Evolutionary conservation across 1,140 invertebrate species (phyloP).

Genomic region (Scaptodrosophila lebanonensis): DNA sequence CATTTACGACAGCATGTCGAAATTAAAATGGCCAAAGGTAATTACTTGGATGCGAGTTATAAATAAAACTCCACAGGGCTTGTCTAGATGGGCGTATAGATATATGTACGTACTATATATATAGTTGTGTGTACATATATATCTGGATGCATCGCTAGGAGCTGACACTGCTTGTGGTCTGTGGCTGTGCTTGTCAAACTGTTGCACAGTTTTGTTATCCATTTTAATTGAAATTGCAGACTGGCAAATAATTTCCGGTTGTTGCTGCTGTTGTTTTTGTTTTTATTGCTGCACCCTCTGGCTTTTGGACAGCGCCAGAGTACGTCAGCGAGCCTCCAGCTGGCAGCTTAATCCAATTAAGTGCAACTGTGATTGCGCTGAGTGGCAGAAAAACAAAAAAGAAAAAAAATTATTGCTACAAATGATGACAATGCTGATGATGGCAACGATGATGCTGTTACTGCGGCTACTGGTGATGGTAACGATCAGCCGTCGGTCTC

Average conservation of each 20-base stretch:
- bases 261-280: not conserved
- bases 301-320: too few relatives aligned
- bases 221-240: conserved; percentile 68
- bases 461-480: not conserved
- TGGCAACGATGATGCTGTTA: not conserved
- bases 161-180: conserved; percentile 14
- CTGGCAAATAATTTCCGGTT: conserved; percentile 63
- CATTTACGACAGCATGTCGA: too few relatives aligned
- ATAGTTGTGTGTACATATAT: too few relatives aligned
- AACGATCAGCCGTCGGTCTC: too few relatives aligned
- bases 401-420: conserved; percentile 2
- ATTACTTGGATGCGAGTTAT: too few relatives aligned
- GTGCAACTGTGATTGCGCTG: conserved; percentile 24
- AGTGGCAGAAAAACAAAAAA: conserved; percentile 3
- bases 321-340: conserved; percentile 37
- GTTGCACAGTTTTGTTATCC: conserved; percentile 10
- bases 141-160: conserved; percentile 16
- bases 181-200: conserved; percentile 20
- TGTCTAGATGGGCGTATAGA: too few relatives aligned
- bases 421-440: conserved; percentile 2
- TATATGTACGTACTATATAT: too few relatives aligned
- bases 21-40: too few relatives aligned
- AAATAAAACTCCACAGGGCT: too few relatives aligned
- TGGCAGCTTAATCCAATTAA: conserved; percentile 72
- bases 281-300: not conserved